Conservation (phyloP, 2,113 vertebrate species). For the Crotalus viridis region DNA sequence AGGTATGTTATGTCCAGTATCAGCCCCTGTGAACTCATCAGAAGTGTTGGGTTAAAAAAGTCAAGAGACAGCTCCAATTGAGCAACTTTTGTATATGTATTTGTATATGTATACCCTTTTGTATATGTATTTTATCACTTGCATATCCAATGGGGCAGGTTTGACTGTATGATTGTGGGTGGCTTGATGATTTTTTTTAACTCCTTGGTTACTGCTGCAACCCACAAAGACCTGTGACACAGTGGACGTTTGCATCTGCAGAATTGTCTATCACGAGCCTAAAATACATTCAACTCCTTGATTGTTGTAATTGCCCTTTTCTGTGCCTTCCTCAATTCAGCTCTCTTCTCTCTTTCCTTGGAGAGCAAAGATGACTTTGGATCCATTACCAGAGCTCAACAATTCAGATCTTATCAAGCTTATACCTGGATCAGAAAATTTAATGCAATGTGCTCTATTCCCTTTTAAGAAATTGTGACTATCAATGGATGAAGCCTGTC, state of each 20-base stretch:
- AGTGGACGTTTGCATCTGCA: not conserved
- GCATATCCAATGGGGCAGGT: not conserved
- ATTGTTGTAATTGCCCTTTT: not conserved
- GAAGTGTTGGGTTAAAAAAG: not conserved
- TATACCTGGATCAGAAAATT: not conserved
- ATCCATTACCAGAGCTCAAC: not conserved
- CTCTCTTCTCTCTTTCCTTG: not conserved
- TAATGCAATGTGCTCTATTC: not conserved
- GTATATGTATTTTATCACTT: not conserved
- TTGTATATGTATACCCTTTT: not conserved
- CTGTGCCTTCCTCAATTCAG: not conserved
- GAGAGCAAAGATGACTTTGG: not conserved
- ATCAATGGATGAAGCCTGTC: not conserved
- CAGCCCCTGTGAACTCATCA: not conserved
- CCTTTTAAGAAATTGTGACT: not conserved
- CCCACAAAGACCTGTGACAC: not conserved
- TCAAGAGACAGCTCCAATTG: not conserved
- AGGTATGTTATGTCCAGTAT: not conserved
- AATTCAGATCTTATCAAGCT: not conserved
- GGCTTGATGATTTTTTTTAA: not conserved
- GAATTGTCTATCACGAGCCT: not conserved
- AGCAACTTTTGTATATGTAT: not conserved
- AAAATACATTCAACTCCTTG: not conserved
- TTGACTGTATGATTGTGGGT: not conserved
- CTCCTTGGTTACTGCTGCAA: not conserved